Evolutionary conservation across 2,888 invertebrate species (phyloP).

Genomic region (Lypha dubia): DNA sequence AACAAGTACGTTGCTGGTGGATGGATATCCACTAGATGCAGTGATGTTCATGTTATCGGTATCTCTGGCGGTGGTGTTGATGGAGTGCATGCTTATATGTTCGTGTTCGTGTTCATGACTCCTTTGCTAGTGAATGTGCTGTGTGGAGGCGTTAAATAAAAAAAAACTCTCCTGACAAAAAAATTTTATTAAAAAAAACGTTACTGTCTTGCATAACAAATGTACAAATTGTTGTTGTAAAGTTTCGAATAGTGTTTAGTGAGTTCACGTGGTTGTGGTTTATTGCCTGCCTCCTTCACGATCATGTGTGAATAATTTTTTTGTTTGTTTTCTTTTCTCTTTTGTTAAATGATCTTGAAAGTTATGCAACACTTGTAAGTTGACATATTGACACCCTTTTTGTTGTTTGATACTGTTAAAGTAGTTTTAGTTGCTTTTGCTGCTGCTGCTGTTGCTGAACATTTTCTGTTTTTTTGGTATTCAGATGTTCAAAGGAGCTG

Average conservation of each 20-base stretch:
- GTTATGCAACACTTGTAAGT: conserved; percentile 72
- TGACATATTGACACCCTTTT: conserved; percentile 72
- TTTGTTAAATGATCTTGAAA: conserved; percentile 68
- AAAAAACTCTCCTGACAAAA: conserved; percentile 5
- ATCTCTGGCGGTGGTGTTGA: not conserved
- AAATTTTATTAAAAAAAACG: conserved; percentile 8
- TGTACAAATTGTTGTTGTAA: conserved; percentile 48
- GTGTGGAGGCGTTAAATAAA: conserved; percentile 65
- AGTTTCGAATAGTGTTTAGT: conserved; percentile 10
- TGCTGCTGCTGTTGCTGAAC: not conserved
- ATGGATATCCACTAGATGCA: conserved; percentile 23
- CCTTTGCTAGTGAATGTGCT: conserved; percentile 17
- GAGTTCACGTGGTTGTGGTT: conserved; percentile 39
- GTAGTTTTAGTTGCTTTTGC: conserved; percentile 8
- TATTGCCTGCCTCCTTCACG: conserved; percentile 45
- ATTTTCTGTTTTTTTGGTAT: not conserved
- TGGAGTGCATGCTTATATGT: conserved; percentile 9
- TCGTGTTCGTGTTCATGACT: conserved; percentile 54
- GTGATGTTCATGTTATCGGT: conserved; percentile 4
- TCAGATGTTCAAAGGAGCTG: conserved; percentile 7
- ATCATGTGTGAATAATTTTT: conserved; percentile 36
- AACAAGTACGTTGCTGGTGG: conserved; percentile 6
- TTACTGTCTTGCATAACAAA: conserved; percentile 68
- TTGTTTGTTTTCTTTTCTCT: conserved; percentile 15
- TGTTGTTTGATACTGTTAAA: conserved; percentile 27